Base-by-base conservation (phyloP, 2,888 invertebrate genomes). In the Parnassius smintheus region DNA sequence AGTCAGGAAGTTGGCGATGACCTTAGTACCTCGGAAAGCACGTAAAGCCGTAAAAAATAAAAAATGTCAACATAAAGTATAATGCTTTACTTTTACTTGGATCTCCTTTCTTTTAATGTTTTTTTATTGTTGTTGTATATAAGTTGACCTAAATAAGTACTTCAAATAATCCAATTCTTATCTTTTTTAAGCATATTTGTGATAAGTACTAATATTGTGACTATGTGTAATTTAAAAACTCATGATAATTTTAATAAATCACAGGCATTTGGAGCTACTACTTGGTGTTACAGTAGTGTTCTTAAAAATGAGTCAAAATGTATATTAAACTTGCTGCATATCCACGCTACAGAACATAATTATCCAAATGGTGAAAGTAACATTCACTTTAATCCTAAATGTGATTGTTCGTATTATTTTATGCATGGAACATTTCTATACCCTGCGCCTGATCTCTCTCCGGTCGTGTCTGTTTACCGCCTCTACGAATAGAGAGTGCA, bases 361-460 rank as follows among this genome's bases (percentile, higher is more conserved):
- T 74, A 73, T 11, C 68, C 64, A 71, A 72, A 66, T 67, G 74
- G 88, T 88, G 89, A 89, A 89, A 89, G 89, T 87, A 73, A 76
- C 87, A 87, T 87, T 88, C 86, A 84, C 88, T 87, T 86, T 68
- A 62, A 70, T 70, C 68, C 70, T 64, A 64, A 63, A 63, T 59
- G 56, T 66, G 67, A 68, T 66, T 66, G 50, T 65, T 62, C 65
- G 55, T 66, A 10, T 68, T 66, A 10, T 68, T 54, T 8, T 55
- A 58, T 44, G 61, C 50, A 53, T 66, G 62, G 55, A 66, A 64
- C 64, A 57, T 61, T 57, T 61, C 41, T 46, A 49, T 41, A 59
- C 1, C 18, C 18, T 18, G 18, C 18, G 18, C 18, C 18, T 18
- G 1, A 18, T 18, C 18, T 18, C 18, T 18, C 18, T 18, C 18